Conservation (phyloP, 30 jellyfish, hydroid and myxozoan genomes). For the Aurelia sp. region DNA sequence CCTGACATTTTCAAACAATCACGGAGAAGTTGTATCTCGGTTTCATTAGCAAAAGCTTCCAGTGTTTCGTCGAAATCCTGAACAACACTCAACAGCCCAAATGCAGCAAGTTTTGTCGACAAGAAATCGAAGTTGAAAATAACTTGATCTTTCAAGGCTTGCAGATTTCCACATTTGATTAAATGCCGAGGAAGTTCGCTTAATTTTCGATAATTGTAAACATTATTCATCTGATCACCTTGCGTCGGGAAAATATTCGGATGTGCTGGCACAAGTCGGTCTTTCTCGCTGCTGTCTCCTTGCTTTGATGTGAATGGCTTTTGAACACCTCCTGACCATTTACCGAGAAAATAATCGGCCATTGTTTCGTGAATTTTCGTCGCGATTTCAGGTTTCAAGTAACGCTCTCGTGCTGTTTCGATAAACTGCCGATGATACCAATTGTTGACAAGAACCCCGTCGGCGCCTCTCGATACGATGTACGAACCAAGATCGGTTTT, state of each 20-base stretch:
- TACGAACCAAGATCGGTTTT: constrained; percentile 88
- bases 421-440: constrained; percentile 95
- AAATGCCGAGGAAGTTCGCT: constrained; percentile 90
- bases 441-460: constrained; percentile 68
- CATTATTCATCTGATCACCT: constrained; percentile 33
- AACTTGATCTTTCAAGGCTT: constrained; percentile 54
- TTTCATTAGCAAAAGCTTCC: constrained; percentile 52
- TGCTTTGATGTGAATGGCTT: constrained; percentile 74
- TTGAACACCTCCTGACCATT: constrained; percentile 73
- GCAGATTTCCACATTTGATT: constrained; percentile 24
- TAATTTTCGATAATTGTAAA: constrained; percentile 72
- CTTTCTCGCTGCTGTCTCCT: constrained; percentile 67
- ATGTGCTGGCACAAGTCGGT: constrained; percentile 85
- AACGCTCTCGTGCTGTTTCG: constrained; percentile 86
- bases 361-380: constrained; percentile 43
- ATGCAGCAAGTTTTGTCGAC: constrained; percentile 62
- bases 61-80: constrained; percentile 78
- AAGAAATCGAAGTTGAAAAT: constrained; percentile 78
- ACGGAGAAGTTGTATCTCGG: constrained; percentile 61
- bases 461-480: constrained; percentile 80
- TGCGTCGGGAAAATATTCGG: constrained; percentile 70
- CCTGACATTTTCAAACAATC: constrained; percentile 75
- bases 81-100: constrained; percentile 52
- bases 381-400: constrained; percentile 38
- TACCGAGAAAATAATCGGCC: constrained; percentile 82